phyloP scores from a whole-genome alignment of 2,888 invertebrate genomes.

The Chromoteleia sp. region DNA sequence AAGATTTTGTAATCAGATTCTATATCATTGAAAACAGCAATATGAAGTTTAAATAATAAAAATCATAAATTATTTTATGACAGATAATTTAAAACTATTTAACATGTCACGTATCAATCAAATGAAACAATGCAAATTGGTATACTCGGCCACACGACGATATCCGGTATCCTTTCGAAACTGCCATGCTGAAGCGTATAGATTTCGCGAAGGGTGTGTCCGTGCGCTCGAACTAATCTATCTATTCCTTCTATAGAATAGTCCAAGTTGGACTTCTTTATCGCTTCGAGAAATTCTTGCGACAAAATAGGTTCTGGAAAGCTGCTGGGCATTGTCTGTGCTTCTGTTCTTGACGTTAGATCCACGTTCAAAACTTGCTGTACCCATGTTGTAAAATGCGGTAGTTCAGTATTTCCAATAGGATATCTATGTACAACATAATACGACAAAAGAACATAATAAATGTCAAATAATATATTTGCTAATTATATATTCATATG shows the following conservation, averaged over 20 bases:
- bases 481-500: no score
- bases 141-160: conserved; percentile 97
- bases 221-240: conserved; percentile 94
- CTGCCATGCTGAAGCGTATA: conserved; percentile 90
- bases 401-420: conserved; percentile 90
- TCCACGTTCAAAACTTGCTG: conserved; percentile 89
- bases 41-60: no score
- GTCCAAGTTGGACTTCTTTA: conserved; percentile 86
- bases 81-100: no score
- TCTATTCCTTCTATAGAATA: conserved; percentile 92
- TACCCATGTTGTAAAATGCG: conserved; percentile 93
- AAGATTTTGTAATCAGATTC: no score
- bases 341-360: conserved; percentile 83
- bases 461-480: not conserved
- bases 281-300: conserved; percentile 86
- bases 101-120: no score
- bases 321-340: conserved; percentile 86
- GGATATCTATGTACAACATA: conserved; percentile 88
- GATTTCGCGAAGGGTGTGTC: conserved; percentile 97
- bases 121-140: no score
- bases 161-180: conserved; percentile 95
- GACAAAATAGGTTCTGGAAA: conserved; percentile 90
- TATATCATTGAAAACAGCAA: no score
- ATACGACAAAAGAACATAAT: no score
- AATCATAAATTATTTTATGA: no score